A percentile compares a stretch with the other conserved stretches of the same genome.
Evolutionary conservation across 2,888 invertebrate species (phyloP).

Genomic region (Elmis aenea): DNA sequence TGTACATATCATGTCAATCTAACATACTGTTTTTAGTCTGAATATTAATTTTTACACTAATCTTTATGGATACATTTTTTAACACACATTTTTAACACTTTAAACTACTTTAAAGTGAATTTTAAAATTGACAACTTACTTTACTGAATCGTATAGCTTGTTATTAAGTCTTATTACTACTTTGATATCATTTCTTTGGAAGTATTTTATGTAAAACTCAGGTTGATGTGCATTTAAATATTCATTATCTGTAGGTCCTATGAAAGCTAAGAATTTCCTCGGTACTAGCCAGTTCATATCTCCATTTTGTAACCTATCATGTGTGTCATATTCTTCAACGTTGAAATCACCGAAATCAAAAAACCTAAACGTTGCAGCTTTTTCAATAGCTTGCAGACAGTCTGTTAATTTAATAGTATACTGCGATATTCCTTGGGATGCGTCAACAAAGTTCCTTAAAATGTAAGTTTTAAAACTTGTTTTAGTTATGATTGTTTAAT

Average conservation of each 20-base stretch:
- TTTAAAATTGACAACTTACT: too few species aligned
- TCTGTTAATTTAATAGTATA: constrained; percentile 69
- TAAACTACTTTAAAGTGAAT: too few species aligned
- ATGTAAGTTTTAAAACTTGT: background rate
- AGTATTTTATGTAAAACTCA: constrained; percentile 82
- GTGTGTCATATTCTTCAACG: constrained; percentile 74
- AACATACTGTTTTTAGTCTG: too few species aligned
- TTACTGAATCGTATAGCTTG: constrained; percentile 69
- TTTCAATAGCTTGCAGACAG: constrained; percentile 61
- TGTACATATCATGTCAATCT: too few species aligned
- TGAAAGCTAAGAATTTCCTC: constrained; percentile 78
- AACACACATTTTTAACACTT: too few species aligned
- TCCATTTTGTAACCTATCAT: constrained; percentile 77
- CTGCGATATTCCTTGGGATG: constrained; percentile 68
- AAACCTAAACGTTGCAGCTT: constrained; percentile 69
- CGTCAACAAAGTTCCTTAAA: constrained; percentile 66
- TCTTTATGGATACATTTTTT: too few species aligned
- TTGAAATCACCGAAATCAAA: constrained; percentile 81
- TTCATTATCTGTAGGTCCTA: constrained; percentile 64
- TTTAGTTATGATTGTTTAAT: background rate
- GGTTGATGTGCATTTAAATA: constrained; percentile 56
- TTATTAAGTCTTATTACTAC: constrained; percentile 82
- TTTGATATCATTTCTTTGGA: constrained; percentile 71
- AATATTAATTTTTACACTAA: too few species aligned
- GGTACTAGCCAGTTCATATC: constrained; percentile 90